Base-by-base conservation (phyloP, 2,888 invertebrate species). In the Drosophila suboccidentalis region DNA sequence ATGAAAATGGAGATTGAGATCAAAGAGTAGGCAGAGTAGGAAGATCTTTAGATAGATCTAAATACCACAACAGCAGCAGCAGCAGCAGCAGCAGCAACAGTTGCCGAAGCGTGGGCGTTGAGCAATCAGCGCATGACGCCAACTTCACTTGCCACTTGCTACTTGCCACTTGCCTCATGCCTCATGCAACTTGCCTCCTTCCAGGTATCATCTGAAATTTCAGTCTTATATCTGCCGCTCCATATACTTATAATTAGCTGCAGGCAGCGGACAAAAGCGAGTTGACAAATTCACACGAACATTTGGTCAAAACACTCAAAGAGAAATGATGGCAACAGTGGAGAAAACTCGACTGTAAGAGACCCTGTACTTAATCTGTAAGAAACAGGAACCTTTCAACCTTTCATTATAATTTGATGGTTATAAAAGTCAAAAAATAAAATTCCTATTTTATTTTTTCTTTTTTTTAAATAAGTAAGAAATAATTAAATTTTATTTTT, bases 91-190 rank as follows among this genome's bases (percentile, higher is more conserved):
- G 32, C 47, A 60, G 57, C 60, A 64, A 64, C 59, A 72, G 68
- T 73, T 77, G 82, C 58, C 83, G 74, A 74, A 83, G 83, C 83
- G 82, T 83, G 68, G 82, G 82, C 86, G 80, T 80, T 72, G 65
- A 71, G 71, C 86, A 86, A 83, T 83, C 83, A 83, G 83, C 86
- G 83, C 83, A 83, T 83, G 83, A 83, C 83, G 86, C 76, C 38
- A 46, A 47, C 58, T 57, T 6, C 26, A 26, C 55, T 62, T 72
- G 70, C 78, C 66, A 65, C 82, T 59, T 63, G 51, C 79, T 41
- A 41, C 63, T 36, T 50, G 50, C 49, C 53, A 19, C 43, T 17
- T 58, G 29, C 58, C 38, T 15, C 53, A 32, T 39, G 11, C 34
- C 8, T 2, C 19, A 19, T 19, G 11, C 34, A 6, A 2, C 2